These are phyloP conservation scores for Carcina quercana DNA, from an alignment of 2,888 invertebrate genomes.

Conservation along the genomic window DNA sequence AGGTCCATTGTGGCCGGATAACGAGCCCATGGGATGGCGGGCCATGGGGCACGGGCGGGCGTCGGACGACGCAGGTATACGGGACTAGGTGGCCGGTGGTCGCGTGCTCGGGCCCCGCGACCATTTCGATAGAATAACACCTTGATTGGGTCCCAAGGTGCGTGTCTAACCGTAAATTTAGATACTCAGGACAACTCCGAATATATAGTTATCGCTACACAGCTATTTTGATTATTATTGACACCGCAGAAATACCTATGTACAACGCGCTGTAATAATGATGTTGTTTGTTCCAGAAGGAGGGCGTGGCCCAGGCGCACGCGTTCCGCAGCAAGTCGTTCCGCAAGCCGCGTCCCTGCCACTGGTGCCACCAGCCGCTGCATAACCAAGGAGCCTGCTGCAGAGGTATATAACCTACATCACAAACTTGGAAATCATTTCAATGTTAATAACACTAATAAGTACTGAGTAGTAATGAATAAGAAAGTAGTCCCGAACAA, in stretches of 20 bases:
- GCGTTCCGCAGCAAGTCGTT: slow-evolving; percentile 84
- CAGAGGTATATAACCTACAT: slow-evolving; percentile 77
- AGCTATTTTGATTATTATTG: not conserved
- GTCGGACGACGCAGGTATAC: slow-evolving; percentile 37
- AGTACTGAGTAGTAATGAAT: too few relatives aligned
- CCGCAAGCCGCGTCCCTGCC: slow-evolving; percentile 83
- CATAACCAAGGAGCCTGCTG: slow-evolving; percentile 84
- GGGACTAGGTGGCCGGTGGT: slow-evolving; percentile 19
- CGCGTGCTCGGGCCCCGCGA: not conserved
- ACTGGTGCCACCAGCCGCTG: slow-evolving; percentile 86
- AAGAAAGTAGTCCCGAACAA: too few relatives aligned
- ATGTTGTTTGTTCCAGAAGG: slow-evolving; percentile 75
- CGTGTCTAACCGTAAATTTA: too few relatives aligned
- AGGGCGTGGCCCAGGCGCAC: slow-evolving; percentile 79
- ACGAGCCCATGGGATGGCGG: slow-evolving; percentile 22
- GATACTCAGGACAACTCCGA: too few relatives aligned
- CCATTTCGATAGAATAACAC: not conserved
- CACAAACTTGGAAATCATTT: too few relatives aligned
- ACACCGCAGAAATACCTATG: too few relatives aligned
- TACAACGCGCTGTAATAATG: too few relatives aligned
- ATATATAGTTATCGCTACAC: too few relatives aligned
- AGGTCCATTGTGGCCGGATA: slow-evolving; percentile 32
- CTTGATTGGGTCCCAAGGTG: not conserved
- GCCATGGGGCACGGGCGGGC: slow-evolving; percentile 12
- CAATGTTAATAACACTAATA: too few relatives aligned